Percentiles rank a stretch among this genome's conserved stretches.
Conservation (phyloP, 1,140 invertebrate species). For the Sarcophaga peregrina region DNA sequence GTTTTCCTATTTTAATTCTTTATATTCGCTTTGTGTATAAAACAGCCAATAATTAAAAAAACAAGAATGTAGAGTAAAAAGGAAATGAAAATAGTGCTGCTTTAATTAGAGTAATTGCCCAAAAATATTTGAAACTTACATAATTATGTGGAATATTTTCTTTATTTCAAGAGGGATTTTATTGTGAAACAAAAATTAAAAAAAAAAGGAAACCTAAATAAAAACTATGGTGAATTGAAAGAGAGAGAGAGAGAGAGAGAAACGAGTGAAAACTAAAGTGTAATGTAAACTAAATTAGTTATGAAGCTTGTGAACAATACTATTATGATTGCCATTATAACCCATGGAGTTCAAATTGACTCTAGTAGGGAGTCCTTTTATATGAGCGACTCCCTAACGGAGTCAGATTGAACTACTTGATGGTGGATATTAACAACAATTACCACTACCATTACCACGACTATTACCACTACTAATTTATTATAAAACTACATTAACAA, state of each 20-base stretch:
- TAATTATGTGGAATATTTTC: not conserved
- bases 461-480: no score
- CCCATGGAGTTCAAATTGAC: conserved; percentile 89
- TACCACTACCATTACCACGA: not conserved
- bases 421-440: conserved; percentile 5
- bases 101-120: conserved; percentile 12
- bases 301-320: no score
- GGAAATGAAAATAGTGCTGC: not conserved
- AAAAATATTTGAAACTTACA: not conserved
- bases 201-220: conserved; percentile 50
- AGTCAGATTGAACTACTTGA: conserved; percentile 88
- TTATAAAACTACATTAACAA: no score
- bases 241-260: no score
- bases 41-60: not conserved
- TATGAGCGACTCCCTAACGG: conserved; percentile 91
- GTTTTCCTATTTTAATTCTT: not conserved
- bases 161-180: no score
- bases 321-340: conserved; percentile 45
- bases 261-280: no score
- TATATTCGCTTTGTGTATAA: not conserved
- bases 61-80: not conserved
- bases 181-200: not conserved
- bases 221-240: conserved; percentile 25
- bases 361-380: conserved; percentile 95
- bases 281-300: no score